Evolutionary conservation across 2,888 invertebrate species (phyloP), one percentile per base, ranked within the genome.

Genomic region (Drosophila nr. fundita): DNA sequence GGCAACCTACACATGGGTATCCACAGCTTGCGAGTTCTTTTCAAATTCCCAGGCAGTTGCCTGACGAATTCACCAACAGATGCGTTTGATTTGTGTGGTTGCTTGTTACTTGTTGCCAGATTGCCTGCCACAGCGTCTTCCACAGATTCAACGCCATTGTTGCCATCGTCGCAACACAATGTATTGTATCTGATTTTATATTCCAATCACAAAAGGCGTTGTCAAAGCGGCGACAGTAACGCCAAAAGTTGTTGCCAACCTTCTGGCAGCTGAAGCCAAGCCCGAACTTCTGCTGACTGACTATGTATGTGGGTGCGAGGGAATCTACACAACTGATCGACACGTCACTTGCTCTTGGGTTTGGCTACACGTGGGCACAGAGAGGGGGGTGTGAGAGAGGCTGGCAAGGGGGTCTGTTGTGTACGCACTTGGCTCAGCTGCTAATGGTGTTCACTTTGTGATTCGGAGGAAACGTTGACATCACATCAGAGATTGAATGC

Each of bases 151-250:
- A 59, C 52, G 65, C 68, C 65, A 58, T 78, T 82, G 78, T 75
- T 50, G 62, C n/a, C 62, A 55, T 63, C 62, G 71, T 70, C 60
- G 53, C 68, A 65, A 49, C 68, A 67, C 38, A 42, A 24, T 48
- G 52, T 54, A 73, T 76, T 84, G 78, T 71, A 55, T 73, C 83
- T 79, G 76, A 90, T 89, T 89, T 89, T 76, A 79, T 90, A 90
- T 91, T 91, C 91, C 83, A 85, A 83, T 82, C 88, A 87, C 86
- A 87, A 81, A 90, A 83, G 85, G 81, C 85, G 82, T 83, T 82
- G 83, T 83, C 86, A 84, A 82, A 83, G 82, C 89, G 85, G 83
- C 84, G 84, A 89, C 92, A 87, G 89, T 82, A 83, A 83, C 84
- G 90, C 83, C 85, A 90, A 82, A 89, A 84, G 60, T 73, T 82